A percentile compares a stretch with the other conserved stretches of the same genome.
These are phyloP conservation scores for Lepilemur ruficaudatus DNA, from an alignment of 2,797 vertebrate species.

Conservation along the genomic window DNA sequence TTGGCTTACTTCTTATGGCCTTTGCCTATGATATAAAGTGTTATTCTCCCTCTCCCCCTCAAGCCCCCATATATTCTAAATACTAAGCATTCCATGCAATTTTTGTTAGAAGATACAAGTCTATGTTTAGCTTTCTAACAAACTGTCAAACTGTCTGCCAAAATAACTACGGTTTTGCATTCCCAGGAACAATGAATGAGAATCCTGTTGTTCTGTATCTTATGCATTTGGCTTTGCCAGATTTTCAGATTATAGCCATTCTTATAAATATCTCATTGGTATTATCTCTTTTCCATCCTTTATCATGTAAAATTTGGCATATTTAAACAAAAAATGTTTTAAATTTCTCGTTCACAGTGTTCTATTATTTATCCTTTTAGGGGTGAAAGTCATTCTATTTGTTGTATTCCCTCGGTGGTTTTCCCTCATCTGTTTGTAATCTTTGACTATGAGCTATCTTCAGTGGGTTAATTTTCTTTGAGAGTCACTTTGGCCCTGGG, in stretches of 20 bases:
- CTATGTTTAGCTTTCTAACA: not conserved
- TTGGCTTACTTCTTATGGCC: not conserved
- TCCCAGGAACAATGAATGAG: not conserved
- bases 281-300: not conserved
- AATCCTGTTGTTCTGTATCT: not conserved
- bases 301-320: not conserved
- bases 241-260: not conserved
- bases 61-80: not conserved
- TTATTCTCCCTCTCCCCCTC: not conserved
- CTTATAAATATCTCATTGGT: not conserved
- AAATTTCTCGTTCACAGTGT: not conserved
- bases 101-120: not conserved
- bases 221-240: not conserved
- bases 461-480: not conserved
- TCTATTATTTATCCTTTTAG: not conserved
- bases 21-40: not conserved
- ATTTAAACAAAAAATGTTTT: not conserved
- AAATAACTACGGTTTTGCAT: not conserved
- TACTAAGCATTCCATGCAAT: not conserved
- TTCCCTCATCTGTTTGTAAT: not conserved
- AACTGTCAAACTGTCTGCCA: not conserved
- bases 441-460: not conserved
- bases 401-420: not conserved
- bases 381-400: not conserved
- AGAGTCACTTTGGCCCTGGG: not conserved